Percentiles rank a stretch among this genome's conserved stretches.
Evolutionary conservation across 2,888 invertebrate species (phyloP).

Genomic region (Phanerotoma sp.): DNA sequence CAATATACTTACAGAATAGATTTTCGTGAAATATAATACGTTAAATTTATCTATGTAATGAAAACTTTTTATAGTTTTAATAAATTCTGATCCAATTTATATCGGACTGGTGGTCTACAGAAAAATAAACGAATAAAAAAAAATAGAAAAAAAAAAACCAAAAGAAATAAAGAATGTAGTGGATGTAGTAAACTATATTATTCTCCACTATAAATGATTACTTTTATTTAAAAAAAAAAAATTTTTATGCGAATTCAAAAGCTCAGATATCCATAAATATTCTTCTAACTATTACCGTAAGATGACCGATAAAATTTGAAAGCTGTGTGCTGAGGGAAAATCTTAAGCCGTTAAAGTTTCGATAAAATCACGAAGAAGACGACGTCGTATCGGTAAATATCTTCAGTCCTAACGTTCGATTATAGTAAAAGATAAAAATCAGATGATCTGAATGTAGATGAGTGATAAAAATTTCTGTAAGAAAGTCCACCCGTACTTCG

Average conservation of each 20-base stretch:
- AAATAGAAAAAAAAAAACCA: too few relatives aligned
- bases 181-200: too few relatives aligned
- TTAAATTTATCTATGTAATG: too few relatives aligned
- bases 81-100: too few relatives aligned
- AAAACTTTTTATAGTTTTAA: too few relatives aligned
- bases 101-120: too few relatives aligned
- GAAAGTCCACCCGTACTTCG: neutral
- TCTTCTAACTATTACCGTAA: neutral
- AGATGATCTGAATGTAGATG: slow-evolving; percentile 7
- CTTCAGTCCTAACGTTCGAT: slow-evolving; percentile 1
- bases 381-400: slow-evolving; percentile 9
- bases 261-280: slow-evolving; percentile 8
- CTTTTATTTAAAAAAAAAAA: neutral
- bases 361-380: neutral
- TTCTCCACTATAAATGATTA: neutral
- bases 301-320: neutral
- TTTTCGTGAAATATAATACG: neutral
- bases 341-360: neutral
- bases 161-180: too few relatives aligned
- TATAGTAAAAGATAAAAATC: slow-evolving; percentile 14
- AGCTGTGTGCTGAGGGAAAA: neutral
- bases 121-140: too few relatives aligned
- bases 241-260: slow-evolving; percentile 2
- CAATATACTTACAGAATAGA: neutral
- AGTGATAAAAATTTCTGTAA: slow-evolving; percentile 12